Percentiles rank a stretch among this genome's conserved stretches.
Evolutionary conservation across 2,888 invertebrate species (phyloP).

Genomic region (Cacoxenus indagator): DNA sequence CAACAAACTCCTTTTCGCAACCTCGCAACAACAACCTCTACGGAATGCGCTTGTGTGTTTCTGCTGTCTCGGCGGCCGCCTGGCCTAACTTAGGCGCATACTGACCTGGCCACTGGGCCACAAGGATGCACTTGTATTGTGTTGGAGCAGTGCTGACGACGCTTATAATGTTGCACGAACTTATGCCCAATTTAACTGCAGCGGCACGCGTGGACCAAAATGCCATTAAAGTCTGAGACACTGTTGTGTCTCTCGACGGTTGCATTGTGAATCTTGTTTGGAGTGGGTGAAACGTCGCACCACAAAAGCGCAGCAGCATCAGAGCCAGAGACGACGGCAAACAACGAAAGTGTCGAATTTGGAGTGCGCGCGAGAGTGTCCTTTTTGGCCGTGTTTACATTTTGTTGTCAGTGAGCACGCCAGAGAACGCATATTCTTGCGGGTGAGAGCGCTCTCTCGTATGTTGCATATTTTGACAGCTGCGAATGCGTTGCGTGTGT

Average conservation of each 20-base stretch:
- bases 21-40: not conserved
- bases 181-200: not conserved
- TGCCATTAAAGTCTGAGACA: too few relatives aligned
- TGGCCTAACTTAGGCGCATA: not conserved
- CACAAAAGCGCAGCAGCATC: too few relatives aligned
- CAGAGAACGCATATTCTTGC: slow-evolving; percentile 27
- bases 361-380: too few relatives aligned
- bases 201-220: not conserved
- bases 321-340: too few relatives aligned
- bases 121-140: not conserved
- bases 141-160: not conserved
- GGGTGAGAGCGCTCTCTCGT: slow-evolving; percentile 34
- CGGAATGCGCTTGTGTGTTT: not conserved
- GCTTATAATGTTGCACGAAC: not conserved
- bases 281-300: too few relatives aligned
- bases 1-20: not conserved
- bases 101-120: slow-evolving; percentile 1
- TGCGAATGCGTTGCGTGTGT: slow-evolving; percentile 39
- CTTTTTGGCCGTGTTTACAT: too few relatives aligned
- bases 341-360: too few relatives aligned
- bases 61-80: not conserved
- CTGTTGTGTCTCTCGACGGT: too few relatives aligned
- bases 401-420: not conserved
- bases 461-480: slow-evolving; percentile 54
- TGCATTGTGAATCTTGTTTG: too few relatives aligned